Conservation (phyloP, 2,113 vertebrate genomes). For the Catharus minimus region DNA sequence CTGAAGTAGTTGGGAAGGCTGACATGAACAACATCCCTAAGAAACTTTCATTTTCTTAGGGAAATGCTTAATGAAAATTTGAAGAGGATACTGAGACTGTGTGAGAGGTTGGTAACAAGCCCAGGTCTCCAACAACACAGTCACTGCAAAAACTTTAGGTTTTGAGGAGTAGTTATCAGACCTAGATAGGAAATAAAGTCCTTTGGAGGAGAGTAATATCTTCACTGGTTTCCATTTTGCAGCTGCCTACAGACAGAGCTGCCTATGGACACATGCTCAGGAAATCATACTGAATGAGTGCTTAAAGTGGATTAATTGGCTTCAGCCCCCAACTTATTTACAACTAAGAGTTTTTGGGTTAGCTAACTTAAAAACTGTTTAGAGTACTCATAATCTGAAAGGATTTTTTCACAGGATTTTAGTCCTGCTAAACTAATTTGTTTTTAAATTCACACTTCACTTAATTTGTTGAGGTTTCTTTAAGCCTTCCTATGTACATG, state of each 20-base stretch:
- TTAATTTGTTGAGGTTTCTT: neutral
- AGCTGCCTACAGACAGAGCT: neutral
- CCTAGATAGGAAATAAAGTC: neutral
- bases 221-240: neutral
- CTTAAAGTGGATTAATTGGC: conserved; percentile 5
- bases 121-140: neutral
- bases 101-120: neutral
- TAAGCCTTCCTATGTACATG: neutral
- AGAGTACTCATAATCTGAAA: neutral
- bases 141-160: neutral
- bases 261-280: neutral
- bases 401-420: neutral
- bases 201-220: neutral
- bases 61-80: neutral
- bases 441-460: neutral
- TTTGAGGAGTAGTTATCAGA: neutral
- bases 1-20: neutral
- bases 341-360: neutral
- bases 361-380: neutral
- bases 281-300: neutral
- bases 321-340: neutral
- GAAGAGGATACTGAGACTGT: neutral
- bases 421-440: neutral
- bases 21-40: neutral
- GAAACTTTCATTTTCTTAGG: neutral